These are phyloP conservation scores for Clarias laeviceps DNA, from an alignment of 2,797 vertebrate genomes.

Conservation along the genomic window DNA sequence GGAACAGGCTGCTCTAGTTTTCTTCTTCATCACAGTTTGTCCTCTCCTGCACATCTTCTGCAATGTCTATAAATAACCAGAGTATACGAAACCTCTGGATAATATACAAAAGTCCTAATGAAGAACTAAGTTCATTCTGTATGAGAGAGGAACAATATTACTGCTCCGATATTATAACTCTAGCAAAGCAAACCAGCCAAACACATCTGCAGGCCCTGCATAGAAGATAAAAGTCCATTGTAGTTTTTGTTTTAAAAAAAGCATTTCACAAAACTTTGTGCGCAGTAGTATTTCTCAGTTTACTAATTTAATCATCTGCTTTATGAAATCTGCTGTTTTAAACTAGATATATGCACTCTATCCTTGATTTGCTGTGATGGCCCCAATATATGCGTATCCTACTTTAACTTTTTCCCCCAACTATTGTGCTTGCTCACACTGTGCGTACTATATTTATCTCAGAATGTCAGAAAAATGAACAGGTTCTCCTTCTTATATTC, in stretches of 20 bases:
- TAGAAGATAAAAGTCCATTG: not conserved
- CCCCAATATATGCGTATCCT: slow-evolving; percentile 38
- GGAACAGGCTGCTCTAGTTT: slow-evolving; percentile 78
- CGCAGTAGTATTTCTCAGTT: not conserved
- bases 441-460: slow-evolving; percentile 54
- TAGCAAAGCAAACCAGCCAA: not conserved
- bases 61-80: slow-evolving; percentile 64
- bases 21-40: slow-evolving; percentile 71
- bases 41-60: slow-evolving; percentile 58
- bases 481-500: slow-evolving; percentile 51
- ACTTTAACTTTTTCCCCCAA: slow-evolving; percentile 46
- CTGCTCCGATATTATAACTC: not conserved
- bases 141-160: not conserved
- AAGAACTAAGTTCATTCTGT: slow-evolving; percentile 11
- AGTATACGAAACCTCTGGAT: slow-evolving; percentile 38
- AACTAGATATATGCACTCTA: not conserved
- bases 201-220: not conserved
- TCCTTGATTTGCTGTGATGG: slow-evolving; percentile 19
- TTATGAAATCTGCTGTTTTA: not conserved
- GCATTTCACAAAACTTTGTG: not conserved
- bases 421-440: slow-evolving; percentile 48
- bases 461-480: slow-evolving; percentile 44
- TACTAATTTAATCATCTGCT: not conserved
- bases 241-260: not conserved
- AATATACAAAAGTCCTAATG: slow-evolving; percentile 37